These are phyloP conservation scores for Littorina saxatilis DNA, from an alignment of 1,140 invertebrate genomes.

Conservation along the genomic window DNA sequence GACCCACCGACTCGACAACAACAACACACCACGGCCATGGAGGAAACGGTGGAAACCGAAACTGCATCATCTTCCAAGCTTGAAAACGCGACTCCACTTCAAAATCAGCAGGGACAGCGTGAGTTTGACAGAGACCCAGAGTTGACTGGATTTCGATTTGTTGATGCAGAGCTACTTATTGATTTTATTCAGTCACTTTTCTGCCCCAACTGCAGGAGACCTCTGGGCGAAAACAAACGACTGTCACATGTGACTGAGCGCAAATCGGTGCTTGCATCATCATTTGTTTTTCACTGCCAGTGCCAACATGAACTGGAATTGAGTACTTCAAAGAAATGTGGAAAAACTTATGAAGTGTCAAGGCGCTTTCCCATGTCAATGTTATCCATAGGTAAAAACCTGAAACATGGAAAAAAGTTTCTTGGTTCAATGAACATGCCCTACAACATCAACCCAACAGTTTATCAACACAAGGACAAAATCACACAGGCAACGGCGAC, in stretches of 20 bases:
- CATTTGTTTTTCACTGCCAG: not conserved
- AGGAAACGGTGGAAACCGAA: no score
- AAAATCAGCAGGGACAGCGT: not conserved
- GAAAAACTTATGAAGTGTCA: not conserved
- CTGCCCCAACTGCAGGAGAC: not conserved
- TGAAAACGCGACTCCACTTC: not conserved
- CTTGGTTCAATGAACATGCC: slow-evolving; percentile 37
- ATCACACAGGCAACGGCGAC: not conserved
- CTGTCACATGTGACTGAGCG: not conserved
- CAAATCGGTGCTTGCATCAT: not conserved
- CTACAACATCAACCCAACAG: not conserved
- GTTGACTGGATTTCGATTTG: not conserved
- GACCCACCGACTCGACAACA: not conserved
- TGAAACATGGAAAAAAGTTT: not conserved
- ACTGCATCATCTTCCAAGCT: not conserved
- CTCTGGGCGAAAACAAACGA: not conserved
- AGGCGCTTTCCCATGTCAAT: slow-evolving; percentile 19
- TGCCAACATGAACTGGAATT: not conserved
- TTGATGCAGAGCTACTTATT: not conserved
- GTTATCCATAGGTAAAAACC: slow-evolving; percentile 26
- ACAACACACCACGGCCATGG: no score
- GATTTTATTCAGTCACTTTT: not conserved
- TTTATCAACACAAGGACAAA: not conserved
- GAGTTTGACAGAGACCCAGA: not conserved
- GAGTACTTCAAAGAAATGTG: not conserved